Percentiles rank a stretch among this genome's conserved stretches.
Evolutionary conservation across 2,113 vertebrate genomes (phyloP).

Genomic region (Eulemur macaco): DNA sequence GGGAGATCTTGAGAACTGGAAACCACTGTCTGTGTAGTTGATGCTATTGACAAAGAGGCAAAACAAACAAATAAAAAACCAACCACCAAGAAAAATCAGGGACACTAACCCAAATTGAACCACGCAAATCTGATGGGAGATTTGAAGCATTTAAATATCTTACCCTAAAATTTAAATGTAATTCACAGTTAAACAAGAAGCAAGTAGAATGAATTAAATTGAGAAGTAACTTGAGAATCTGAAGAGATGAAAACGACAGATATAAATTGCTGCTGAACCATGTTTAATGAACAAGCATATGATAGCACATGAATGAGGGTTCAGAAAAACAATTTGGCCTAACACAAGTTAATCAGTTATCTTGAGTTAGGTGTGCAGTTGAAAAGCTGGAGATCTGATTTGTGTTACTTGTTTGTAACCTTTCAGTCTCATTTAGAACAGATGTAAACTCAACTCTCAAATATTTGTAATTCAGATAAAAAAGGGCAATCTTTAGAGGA

Average conservation of each 20-base stretch:
- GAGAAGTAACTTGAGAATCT: constrained; percentile 50
- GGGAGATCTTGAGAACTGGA: not conserved
- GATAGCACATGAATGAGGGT: not conserved
- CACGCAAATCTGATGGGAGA: constrained; percentile 1
- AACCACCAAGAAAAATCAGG: not conserved
- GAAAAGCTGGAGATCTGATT: constrained; percentile 44
- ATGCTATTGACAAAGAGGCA: not conserved
- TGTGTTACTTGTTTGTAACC: constrained; percentile 63
- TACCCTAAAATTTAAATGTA: constrained; percentile 38
- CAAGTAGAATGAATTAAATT: constrained; percentile 8
- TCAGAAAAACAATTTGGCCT: constrained; percentile 45
- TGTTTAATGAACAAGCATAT: not conserved
- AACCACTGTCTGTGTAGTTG: constrained; percentile 1
- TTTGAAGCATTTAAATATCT: constrained; percentile 15
- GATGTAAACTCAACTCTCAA: constrained; percentile 28
- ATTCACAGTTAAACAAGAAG: constrained; percentile 32
- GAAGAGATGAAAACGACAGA: constrained; percentile 33
- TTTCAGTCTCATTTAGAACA: constrained; percentile 55
- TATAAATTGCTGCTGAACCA: not conserved
- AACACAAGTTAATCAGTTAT: not conserved
- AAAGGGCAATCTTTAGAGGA: constrained; percentile 46
- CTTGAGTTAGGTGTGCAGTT: not conserved
- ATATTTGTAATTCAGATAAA: constrained; percentile 50
- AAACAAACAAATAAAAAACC: not conserved
- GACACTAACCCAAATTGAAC: constrained; percentile 18